phyloP scores from a whole-genome alignment of 2,113 vertebrate genomes.

The Ondatra zibethicus region DNA sequence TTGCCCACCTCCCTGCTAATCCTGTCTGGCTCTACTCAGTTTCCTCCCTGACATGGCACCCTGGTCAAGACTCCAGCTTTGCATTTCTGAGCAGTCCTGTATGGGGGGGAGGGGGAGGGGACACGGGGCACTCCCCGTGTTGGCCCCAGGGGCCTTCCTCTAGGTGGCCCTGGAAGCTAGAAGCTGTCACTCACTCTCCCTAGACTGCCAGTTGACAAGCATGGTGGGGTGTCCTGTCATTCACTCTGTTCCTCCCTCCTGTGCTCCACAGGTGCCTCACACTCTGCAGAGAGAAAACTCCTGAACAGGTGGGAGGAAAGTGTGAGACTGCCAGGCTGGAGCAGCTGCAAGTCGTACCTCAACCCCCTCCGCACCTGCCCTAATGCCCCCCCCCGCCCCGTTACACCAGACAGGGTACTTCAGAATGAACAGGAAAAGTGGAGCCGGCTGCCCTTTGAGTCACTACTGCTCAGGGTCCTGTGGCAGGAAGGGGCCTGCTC shows the following conservation, averaged over 20 bases:
- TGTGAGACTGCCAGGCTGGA: neutral
- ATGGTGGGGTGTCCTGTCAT: neutral
- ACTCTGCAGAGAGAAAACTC: conserved; percentile 32
- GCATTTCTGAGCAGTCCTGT: neutral
- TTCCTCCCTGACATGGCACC: conserved; percentile 64
- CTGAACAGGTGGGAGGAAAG: neutral
- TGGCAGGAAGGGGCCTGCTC: neutral
- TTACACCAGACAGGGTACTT: neutral
- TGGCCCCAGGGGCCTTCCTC: neutral
- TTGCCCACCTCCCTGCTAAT: neutral
- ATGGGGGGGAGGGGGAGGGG: too few relatives aligned
- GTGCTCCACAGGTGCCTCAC: neutral
- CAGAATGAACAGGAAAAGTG: neutral
- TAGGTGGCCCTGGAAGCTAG: conserved; percentile 4
- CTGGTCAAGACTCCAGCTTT: neutral
- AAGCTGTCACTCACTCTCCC: neutral
- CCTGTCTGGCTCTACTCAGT: conserved; percentile 1
- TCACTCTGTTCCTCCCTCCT: neutral
- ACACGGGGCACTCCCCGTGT: neutral
- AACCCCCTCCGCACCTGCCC: neutral
- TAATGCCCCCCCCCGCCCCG: neutral
- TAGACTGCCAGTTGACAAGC: neutral
- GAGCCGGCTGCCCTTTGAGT: neutral
- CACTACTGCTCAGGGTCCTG: neutral
- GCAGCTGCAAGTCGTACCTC: neutral